A percentile compares a stretch with the other conserved stretches of the same genome.
phyloP scores from a whole-genome alignment of 2,113 vertebrate genomes.

The Emydura subglobosa region DNA sequence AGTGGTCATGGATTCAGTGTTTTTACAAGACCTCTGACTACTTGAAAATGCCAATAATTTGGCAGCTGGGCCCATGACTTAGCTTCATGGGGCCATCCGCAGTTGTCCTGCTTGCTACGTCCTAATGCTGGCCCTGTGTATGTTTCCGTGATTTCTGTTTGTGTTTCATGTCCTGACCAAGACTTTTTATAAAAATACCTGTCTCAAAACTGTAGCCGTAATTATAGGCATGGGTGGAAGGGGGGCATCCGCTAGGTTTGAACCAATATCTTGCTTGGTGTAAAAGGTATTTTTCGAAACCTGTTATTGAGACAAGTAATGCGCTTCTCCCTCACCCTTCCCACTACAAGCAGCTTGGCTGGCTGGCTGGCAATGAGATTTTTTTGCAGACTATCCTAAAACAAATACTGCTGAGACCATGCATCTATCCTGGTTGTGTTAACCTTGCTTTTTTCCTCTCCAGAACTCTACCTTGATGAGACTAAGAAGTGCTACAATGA shows the following conservation, averaged over 20 bases:
- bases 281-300: not conserved
- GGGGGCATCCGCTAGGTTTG: not conserved
- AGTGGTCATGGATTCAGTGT: too few relatives aligned
- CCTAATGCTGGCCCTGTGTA: too few relatives aligned
- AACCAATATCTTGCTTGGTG: not conserved
- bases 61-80: too few relatives aligned
- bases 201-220: too few relatives aligned
- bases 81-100: too few relatives aligned
- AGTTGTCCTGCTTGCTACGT: too few relatives aligned
- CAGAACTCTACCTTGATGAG: slow-evolving; percentile 86
- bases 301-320: not conserved
- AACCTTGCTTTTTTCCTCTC: not conserved
- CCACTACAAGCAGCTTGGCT: not conserved
- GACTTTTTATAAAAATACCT: too few relatives aligned
- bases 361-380: not conserved
- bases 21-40: too few relatives aligned
- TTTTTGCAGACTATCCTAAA: not conserved
- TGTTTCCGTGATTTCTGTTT: too few relatives aligned
- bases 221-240: not conserved
- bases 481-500: slow-evolving; percentile 86
- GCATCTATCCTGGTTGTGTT: not conserved
- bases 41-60: too few relatives aligned
- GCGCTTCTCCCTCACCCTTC: too few relatives aligned
- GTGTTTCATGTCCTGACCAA: too few relatives aligned
- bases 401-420: not conserved